Evolutionary conservation across 2,113 vertebrate genomes (phyloP).

Genomic region (Hippolais icterina): DNA sequence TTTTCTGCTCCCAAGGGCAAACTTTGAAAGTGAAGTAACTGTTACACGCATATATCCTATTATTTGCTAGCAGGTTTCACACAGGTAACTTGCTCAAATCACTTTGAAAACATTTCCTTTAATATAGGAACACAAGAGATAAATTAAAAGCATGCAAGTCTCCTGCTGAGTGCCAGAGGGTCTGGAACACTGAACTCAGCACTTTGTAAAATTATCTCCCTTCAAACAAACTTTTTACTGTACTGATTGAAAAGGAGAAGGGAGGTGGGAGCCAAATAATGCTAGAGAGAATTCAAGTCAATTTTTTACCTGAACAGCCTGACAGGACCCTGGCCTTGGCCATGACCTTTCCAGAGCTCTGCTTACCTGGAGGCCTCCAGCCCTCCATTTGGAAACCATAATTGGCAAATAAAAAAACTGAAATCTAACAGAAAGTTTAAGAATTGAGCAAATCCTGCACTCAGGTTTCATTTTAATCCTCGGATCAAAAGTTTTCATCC

Average conservation of each 20-base stretch:
- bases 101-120: constrained; percentile 67
- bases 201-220: constrained; percentile 63
- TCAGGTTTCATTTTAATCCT: neutral
- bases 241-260: constrained; percentile 51
- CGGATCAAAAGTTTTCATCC: neutral
- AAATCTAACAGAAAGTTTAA: neutral
- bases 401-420: neutral
- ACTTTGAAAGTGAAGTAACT: constrained; percentile 40
- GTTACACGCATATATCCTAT: neutral
- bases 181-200: constrained; percentile 40
- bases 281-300: neutral
- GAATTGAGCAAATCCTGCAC: neutral
- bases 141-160: constrained; percentile 39
- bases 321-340: neutral
- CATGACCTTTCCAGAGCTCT: neutral
- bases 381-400: neutral
- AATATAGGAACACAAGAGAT: constrained; percentile 45
- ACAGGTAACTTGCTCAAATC: constrained; percentile 11
- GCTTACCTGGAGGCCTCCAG: neutral
- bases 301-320: neutral
- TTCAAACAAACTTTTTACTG: constrained; percentile 58
- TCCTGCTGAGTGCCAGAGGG: constrained; percentile 52
- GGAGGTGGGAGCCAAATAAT: constrained; percentile 1
- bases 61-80: constrained; percentile 46
- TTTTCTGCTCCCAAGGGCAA: constrained; percentile 42